Evolutionary conservation across 2,888 invertebrate species (phyloP).

Genomic region (Orthosia cruda): DNA sequence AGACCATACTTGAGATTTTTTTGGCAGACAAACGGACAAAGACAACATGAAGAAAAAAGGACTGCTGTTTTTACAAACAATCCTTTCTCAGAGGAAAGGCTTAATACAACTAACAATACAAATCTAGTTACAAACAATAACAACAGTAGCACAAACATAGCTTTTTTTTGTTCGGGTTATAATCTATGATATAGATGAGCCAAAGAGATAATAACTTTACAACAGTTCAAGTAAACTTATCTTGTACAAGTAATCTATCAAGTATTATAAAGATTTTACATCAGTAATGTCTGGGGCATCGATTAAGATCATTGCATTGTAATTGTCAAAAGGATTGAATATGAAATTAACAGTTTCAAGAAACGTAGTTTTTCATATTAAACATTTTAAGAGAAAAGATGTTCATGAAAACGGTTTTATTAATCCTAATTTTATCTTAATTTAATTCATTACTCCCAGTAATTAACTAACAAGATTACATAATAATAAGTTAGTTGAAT

Average conservation of each 20-base stretch:
- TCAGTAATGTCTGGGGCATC: slow-evolving; percentile 67
- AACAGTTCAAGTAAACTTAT: slow-evolving; percentile 82
- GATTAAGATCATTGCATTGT: slow-evolving; percentile 70
- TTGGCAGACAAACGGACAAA: slow-evolving; percentile 11
- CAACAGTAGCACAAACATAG: slow-evolving; percentile 83
- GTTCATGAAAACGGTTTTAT: background rate
- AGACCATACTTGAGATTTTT: slow-evolving; percentile 10
- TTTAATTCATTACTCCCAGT: slow-evolving; percentile 21
- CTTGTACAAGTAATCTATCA: slow-evolving; percentile 82
- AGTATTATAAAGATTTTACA: slow-evolving; percentile 70
- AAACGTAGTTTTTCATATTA: background rate
- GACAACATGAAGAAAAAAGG: slow-evolving; percentile 13
- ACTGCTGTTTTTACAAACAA: slow-evolving; percentile 70
- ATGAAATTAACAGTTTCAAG: slow-evolving; percentile 12
- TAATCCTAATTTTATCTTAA: background rate
- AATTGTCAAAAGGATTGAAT: slow-evolving; percentile 38
- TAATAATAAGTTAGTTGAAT: slow-evolving; percentile 52
- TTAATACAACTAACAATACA: slow-evolving; percentile 83
- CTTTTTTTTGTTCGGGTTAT: slow-evolving; percentile 76
- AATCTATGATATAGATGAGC: slow-evolving; percentile 82
- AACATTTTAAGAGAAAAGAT: background rate
- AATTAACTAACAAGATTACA: slow-evolving; percentile 43
- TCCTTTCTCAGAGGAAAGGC: slow-evolving; percentile 83
- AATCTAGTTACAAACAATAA: slow-evolving; percentile 86
- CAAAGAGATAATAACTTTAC: slow-evolving; percentile 76